Evolutionary conservation across 2,113 vertebrate species (phyloP).

Genomic region (Apteryx owenii): DNA sequence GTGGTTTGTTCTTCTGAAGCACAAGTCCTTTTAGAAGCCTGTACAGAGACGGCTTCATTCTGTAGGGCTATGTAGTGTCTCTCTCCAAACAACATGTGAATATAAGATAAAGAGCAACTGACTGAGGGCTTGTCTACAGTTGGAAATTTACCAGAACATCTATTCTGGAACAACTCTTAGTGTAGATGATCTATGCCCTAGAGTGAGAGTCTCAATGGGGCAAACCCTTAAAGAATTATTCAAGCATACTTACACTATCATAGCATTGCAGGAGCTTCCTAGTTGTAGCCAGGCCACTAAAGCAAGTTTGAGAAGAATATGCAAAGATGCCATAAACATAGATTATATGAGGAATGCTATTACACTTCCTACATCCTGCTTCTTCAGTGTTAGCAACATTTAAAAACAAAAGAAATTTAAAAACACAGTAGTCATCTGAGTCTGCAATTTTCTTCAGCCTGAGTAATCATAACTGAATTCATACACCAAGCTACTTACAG

Average conservation of each 20-base stretch:
- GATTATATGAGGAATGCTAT: neutral
- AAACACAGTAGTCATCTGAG: neutral
- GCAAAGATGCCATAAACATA: neutral
- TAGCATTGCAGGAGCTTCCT: neutral
- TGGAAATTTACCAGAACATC: neutral
- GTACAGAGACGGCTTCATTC: neutral
- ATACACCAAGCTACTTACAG: neutral
- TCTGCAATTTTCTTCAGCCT: neutral
- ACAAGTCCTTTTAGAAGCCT: neutral
- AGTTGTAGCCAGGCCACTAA: neutral
- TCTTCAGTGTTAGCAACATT: neutral
- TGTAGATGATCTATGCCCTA: neutral
- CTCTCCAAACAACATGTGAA: neutral
- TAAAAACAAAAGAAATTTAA: neutral
- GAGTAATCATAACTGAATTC: neutral
- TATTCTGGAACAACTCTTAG: neutral
- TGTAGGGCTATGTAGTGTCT: neutral
- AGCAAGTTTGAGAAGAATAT: neutral
- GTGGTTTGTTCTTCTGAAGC: neutral
- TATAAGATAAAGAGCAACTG: neutral
- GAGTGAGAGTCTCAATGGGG: neutral
- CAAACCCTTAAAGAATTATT: neutral
- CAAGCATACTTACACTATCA: neutral
- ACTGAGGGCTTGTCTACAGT: neutral
- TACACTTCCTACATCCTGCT: neutral